phyloP scores from a whole-genome alignment of 2,888 invertebrate species.

The Clusia tigrina region DNA sequence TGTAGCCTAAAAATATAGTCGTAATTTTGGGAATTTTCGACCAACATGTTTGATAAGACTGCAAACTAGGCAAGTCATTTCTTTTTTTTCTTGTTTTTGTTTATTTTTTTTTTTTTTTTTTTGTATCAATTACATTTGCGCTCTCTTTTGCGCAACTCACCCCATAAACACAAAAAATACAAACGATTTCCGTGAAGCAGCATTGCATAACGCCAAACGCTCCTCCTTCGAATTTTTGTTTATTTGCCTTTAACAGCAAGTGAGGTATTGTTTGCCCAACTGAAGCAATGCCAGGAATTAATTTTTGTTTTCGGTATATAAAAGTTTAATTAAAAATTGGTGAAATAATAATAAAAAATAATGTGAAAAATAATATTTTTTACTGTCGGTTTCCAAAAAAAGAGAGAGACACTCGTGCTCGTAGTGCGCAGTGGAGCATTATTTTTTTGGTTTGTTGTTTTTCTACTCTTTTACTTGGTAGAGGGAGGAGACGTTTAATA shows the following conservation, averaged over 20 bases:
- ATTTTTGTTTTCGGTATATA: no score
- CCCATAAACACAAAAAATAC: neutral
- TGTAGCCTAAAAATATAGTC: slow-evolving; percentile 38
- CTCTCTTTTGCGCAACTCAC: neutral
- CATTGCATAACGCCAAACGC: neutral
- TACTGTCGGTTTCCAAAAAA: no score
- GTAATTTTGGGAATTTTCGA: slow-evolving; percentile 34
- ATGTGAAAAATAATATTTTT: no score
- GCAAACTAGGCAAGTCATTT: neutral
- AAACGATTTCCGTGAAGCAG: neutral
- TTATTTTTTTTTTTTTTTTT: neutral
- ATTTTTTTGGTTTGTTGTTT: neutral
- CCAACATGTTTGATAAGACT: slow-evolving; percentile 49
- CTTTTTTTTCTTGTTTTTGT: neutral
- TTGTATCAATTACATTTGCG: neutral
- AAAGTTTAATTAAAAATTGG: no score
- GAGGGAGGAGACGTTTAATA: slow-evolving; percentile 21
- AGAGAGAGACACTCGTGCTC: no score
- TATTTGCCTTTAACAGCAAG: no score
- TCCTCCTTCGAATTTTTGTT: no score
- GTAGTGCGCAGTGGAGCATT: no score
- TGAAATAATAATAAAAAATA: no score
- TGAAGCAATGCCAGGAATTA: no score
- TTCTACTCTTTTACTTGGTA: slow-evolving; percentile 15
- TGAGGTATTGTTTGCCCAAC: no score